These are phyloP conservation scores for Emmelina monodactyla DNA, from an alignment of 2,888 invertebrate species.

Conservation along the genomic window DNA sequence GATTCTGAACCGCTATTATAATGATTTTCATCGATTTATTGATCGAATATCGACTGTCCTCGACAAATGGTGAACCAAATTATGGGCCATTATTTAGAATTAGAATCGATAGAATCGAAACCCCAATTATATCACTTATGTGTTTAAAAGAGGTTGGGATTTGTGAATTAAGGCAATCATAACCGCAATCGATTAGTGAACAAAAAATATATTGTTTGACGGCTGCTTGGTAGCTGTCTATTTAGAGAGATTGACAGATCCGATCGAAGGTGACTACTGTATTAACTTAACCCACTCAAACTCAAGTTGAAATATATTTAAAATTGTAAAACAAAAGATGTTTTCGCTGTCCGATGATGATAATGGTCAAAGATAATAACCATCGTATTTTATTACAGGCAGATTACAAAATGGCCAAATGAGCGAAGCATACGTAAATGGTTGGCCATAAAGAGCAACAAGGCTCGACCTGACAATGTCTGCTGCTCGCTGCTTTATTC, in stretches of 20 bases:
- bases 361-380: conserved; percentile 42
- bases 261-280: too few relatives aligned
- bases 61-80: conserved; percentile 61
- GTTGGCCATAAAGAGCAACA: conserved; percentile 45
- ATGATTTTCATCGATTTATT: conserved; percentile 64
- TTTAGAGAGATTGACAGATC: too few relatives aligned
- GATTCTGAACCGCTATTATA: conserved; percentile 55
- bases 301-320: conserved; percentile 15
- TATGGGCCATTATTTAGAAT: conserved; percentile 62
- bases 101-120: conserved; percentile 62
- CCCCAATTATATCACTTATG: conserved; percentile 67
- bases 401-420: conserved; percentile 50
- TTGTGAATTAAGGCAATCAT: conserved; percentile 32
- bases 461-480: conserved; percentile 38
- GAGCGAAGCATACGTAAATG: conserved; percentile 40
- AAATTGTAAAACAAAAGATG: conserved; percentile 20
- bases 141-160: conserved; percentile 62
- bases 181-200: conserved; percentile 25
- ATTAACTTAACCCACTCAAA: conserved; percentile 20
- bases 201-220: conserved; percentile 17
- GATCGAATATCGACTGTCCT: conserved; percentile 65
- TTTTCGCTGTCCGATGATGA: conserved; percentile 27
- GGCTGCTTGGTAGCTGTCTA: conserved; percentile 21
- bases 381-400: conserved; percentile 44
- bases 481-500: conserved; percentile 18